Evolutionary conservation across 1,140 invertebrate genomes (phyloP), one percentile per base, ranked within the genome.

Genomic region (Hyles euphorbiae): DNA sequence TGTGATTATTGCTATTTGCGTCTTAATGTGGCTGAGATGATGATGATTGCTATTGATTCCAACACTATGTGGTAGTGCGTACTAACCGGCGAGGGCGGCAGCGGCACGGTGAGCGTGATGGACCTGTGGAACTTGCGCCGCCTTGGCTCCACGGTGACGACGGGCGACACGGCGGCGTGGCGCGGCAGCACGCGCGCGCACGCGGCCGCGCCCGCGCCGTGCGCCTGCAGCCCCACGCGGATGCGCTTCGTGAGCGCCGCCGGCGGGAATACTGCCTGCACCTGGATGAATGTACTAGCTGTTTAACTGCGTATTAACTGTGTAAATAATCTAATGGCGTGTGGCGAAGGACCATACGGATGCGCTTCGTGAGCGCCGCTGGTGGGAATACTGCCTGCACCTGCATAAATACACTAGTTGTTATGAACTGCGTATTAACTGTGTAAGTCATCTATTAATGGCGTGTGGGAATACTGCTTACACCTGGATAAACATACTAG

Each of bases 401-500:
- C 87, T 89, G 11, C n/a, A 55, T 36, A 7, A 47, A 47, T n/a
- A 22, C 5, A 9, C 1, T 1, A 47, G 10, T 47, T 47, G 3
- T 5, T n/a, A n/a, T 47, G 3, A 12, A 36, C 36, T n/a, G n/a
- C n/a, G n/a, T n/a, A n/a, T n/a, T n/a, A n/a, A n/a, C n/a, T n/a
- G n/a, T n/a, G n/a, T n/a, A n/a, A n/a, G n/a, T n/a, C n/a, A n/a
- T n/a, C n/a, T n/a, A n/a, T n/a, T n/a, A n/a, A n/a, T n/a, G 12
- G 96, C 96, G 90, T 98, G 93, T 44, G 98, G 98, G 91, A 99
- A 98, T 34, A 98, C 94, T 12, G 97, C 97, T 87, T 99, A 97
- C 5, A 98, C 98, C 87, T 89, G 11, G 32, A 55, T 36, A 7
- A n/a, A n/a, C n/a, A 2, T 22, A 10, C 2, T 2, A 11, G 2